Evolutionary conservation across 2,113 vertebrate genomes (phyloP), one percentile per base, ranked within the genome.

Genomic region (Coracopsis vasa): DNA sequence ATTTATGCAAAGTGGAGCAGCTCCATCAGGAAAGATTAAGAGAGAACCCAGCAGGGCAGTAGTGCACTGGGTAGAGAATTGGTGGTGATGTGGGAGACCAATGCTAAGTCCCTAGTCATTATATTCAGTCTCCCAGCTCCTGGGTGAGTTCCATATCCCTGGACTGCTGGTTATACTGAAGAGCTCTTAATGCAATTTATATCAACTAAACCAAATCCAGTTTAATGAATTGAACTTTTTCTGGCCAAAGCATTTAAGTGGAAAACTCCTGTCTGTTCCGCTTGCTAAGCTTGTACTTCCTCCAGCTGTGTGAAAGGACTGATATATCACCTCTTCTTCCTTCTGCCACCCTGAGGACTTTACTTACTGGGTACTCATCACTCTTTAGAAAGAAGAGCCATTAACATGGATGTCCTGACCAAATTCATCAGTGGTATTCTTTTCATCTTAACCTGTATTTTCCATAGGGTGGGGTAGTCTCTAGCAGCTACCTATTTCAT

Each of bases 1-100:
- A 41, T 44, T 90, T 39, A 17, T 66, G 50, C 50, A 53, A 73
- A 90, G 54, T 62, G 88, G 45, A 80, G 88, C 84, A 86, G 78
- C 58, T 78, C 72, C 69, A 42, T 3, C 6, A 23, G 84, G 69
- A 65, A 42, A n/a, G 69, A 16, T 6, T 61, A 37, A 80, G 53
- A 42, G 47, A 54, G 53, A 39, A 11, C 37, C 45, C 92, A 67
- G 48, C 4, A 44, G 61, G n/a, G 35, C 66, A 60, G 45, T 42
- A 75, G 47, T 27, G 64, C 69, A 35, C 7, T 9, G 39, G 45
- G 35, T 25, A 60, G 80, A 78, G 88, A 60, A 65, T 65, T 89
- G 3, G 0, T 16, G 48, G 6, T 39, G 53, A 8, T 61, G n/a
- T 2, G 27, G 58, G 73, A 71, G 45, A 42, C 27, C 24, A 25